Evolutionary conservation across 1,140 invertebrate genomes (phyloP).

Genomic region (Drosophila mojavensis): DNA sequence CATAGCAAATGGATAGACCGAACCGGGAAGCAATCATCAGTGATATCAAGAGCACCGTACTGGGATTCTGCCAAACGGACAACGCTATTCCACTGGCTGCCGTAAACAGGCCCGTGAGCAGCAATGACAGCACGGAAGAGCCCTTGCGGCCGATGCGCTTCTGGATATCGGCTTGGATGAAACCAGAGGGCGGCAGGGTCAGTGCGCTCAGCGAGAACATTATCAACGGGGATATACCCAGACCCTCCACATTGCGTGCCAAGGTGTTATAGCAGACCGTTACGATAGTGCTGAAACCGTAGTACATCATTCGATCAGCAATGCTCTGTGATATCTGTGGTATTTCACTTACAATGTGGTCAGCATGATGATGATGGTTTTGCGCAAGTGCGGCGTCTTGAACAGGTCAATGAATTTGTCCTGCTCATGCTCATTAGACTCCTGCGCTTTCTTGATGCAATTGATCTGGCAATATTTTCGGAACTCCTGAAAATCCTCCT

Average conservation of each 20-base stretch:
- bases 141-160: conserved; percentile 86
- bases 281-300: conserved; percentile 85
- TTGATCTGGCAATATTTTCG: conserved; percentile 55
- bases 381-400: conserved; percentile 48
- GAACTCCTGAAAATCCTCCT: conserved; percentile 83
- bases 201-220: conserved; percentile 85
- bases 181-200: conserved; percentile 85
- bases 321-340: too few species aligned
- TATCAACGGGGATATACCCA: conserved; percentile 85
- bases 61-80: conserved; percentile 42
- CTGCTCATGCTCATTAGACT: conserved; percentile 55
- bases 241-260: conserved; percentile 86
- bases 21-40: conserved; percentile 85
- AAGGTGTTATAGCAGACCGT: conserved; percentile 87
- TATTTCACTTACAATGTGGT: conserved; percentile 50
- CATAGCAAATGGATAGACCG: conserved; percentile 86
- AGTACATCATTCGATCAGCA: background rate
- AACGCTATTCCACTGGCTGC: conserved; percentile 52
- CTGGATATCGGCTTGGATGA: conserved; percentile 85
- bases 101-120: conserved; percentile 61
- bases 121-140: conserved; percentile 84
- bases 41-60: conserved; percentile 43
- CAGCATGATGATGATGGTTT: conserved; percentile 37
- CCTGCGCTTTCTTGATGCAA: conserved; percentile 12
- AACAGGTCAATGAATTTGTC: conserved; percentile 52